phyloP scores from a whole-genome alignment of 2,888 invertebrate genomes.

The Epistrophe grossulariae region DNA sequence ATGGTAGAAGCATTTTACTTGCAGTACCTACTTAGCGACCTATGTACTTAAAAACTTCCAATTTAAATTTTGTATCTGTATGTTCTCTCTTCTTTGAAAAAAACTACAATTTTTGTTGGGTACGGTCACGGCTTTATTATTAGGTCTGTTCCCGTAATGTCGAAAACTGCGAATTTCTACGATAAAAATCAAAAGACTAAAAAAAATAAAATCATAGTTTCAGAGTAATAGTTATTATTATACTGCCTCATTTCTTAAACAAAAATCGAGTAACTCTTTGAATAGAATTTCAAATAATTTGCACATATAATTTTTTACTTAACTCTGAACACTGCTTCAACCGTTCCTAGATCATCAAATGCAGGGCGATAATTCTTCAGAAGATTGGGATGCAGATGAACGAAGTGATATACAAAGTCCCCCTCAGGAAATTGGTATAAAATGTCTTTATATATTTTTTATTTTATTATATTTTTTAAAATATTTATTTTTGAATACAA shows the following conservation, averaged over 20 bases:
- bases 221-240: no score
- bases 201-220: no score
- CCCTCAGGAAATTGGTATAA: conserved; percentile 15
- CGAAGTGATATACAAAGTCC: background rate
- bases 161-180: no score
- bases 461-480: background rate
- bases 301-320: background rate
- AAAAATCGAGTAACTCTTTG: conserved; percentile 20
- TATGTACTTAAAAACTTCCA: no score
- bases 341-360: conserved; percentile 27
- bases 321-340: background rate
- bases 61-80: no score
- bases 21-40: no score
- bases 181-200: no score
- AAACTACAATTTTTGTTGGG: no score
- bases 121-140: no score
- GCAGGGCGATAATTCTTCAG: conserved; percentile 46
- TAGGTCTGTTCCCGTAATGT: no score
- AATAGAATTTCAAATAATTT: conserved; percentile 1
- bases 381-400: conserved; percentile 62
- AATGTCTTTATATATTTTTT: background rate
- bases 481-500: background rate
- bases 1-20: no score
- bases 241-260: background rate
- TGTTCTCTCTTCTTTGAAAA: no score